Evolutionary conservation across 1,140 invertebrate species (phyloP), one percentile per base, ranked within the genome.

Genomic region (Wiebesia pumilae): DNA sequence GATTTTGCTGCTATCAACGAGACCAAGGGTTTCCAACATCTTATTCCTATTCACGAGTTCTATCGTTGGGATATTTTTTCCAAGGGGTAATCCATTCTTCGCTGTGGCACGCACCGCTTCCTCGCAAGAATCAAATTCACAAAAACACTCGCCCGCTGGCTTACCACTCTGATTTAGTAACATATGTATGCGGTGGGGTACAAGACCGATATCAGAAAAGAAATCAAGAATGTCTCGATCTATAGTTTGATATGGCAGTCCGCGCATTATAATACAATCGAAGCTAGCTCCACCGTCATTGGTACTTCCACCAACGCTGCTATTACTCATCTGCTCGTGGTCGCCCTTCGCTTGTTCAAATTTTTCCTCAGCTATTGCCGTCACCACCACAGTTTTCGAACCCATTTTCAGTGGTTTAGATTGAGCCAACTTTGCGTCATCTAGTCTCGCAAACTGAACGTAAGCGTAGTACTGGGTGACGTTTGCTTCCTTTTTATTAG

Each of bases 101-200:
- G 94, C 93, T 0, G 96, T 91, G 0, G 97, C 97, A 82, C 94
- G 93, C 19, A 95, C 93, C 3, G 97, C 97, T 89, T 98, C 97
- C 47, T 95, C 95, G 0, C 93, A 86, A 27, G 94, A 95, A 19
- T 94, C 93, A 90, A 98, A 98, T 91, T 98, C 97, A 88, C 97
- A 97, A 91, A 97, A 98, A 62, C 97, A 97, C 88, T 98, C 96
- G 0, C 98, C 97, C 0, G 95, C 95, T 0, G 97, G 96, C 86
- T 95, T 94, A 4, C 96, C 95, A 71, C 94, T 94, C 14, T 95
- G 92, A 88, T 96, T 96, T 24, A 96, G 93, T 92, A 98, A 95
- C 85, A 98, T 95, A 89, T 98, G 97, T 85, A 98, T 97, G 85
- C 96, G 95, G 43, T 95, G 94, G 0, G 97, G 97, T 0, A 96